A percentile compares a stretch with the other conserved stretches of the same genome.
Evolutionary conservation across 2,797 vertebrate genomes (phyloP).

Genomic region (Danio aesculapii): DNA sequence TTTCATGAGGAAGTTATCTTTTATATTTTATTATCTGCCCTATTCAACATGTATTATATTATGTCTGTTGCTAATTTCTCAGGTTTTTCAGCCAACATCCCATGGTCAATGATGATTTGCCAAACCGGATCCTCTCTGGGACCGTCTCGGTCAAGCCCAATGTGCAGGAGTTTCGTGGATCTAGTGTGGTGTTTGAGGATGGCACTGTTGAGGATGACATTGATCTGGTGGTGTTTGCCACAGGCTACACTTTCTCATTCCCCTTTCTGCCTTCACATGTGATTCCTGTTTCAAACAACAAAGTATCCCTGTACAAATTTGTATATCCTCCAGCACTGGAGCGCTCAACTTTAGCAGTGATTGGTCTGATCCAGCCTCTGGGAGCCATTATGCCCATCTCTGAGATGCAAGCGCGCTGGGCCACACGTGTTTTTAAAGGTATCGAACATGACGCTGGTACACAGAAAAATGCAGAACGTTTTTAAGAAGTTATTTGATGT

Average conservation of each 20-base stretch:
- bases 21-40: not conserved
- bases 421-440: conserved; percentile 84
- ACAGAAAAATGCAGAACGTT: not conserved
- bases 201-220: conserved; percentile 78
- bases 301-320: conserved; percentile 78
- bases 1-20: not conserved
- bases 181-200: conserved; percentile 81
- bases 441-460: not conserved
- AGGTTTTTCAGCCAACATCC: conserved; percentile 82
- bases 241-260: conserved; percentile 82
- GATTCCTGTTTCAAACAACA: conserved; percentile 73
- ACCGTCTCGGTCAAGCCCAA: conserved; percentile 79
- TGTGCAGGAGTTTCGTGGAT: conserved; percentile 75
- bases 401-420: conserved; percentile 84
- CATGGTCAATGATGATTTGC: conserved; percentile 80
- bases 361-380: conserved; percentile 82
- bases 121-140: conserved; percentile 83
- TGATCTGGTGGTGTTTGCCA: conserved; percentile 84
- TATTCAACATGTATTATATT: not conserved
- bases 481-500: too few species aligned
- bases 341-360: conserved; percentile 76
- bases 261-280: conserved; percentile 78
- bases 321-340: conserved; percentile 79
- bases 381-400: conserved; percentile 83
- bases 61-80: conserved; percentile 16